Base-by-base conservation (phyloP, 2,888 invertebrate species). In the Sussaba pulchella region DNA sequence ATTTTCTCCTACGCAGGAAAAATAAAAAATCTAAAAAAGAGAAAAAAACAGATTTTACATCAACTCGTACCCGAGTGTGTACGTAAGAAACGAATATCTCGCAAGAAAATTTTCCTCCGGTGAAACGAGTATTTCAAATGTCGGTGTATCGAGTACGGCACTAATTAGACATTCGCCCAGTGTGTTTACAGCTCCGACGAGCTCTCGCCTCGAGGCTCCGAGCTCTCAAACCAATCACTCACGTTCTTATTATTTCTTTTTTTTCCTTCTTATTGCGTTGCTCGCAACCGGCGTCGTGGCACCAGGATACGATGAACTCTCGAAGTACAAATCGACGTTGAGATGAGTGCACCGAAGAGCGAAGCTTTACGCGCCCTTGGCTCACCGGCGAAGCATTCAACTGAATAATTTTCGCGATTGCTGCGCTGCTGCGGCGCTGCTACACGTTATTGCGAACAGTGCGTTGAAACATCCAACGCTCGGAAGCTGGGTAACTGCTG, bases 381-480 rank as follows among this genome's bases (percentile, higher is more conserved):
- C 41, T 69, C 54, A 14, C 43, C 43, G 19, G 54, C 26, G 17
- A 10, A 54, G 14, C 41, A 26, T 1, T 12, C 17, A 17, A 24
- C 43, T 26, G 69, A 69, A 69, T 54, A 69, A 69, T 69, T 54
- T 54, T 26, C 12, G 19, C 26, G 9, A n/a, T 17, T 52, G 39
- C 9, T n/a, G 57, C n/a, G 31, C 36, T 24, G 17, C 52, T 24
- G 19, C 21, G 12, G 12, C 14, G 14, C 26, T 26, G 8, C 41
- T 21, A 73, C 19, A 26, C n/a, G 14, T n/a, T 66, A 74, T 74
- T 59, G 66, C 64, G 64, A n/a, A 54, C 21, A 57, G 66, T 74
- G 64, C 73, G 57, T 74, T 74, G n/a, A 66, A 74, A 74, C 74
- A 66, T 66, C 66, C 64, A 57, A 45, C 17, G 43, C 14, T 45